These are phyloP conservation scores for Heliconius aoede DNA, from an alignment of 2,888 invertebrate species.

Conservation along the genomic window DNA sequence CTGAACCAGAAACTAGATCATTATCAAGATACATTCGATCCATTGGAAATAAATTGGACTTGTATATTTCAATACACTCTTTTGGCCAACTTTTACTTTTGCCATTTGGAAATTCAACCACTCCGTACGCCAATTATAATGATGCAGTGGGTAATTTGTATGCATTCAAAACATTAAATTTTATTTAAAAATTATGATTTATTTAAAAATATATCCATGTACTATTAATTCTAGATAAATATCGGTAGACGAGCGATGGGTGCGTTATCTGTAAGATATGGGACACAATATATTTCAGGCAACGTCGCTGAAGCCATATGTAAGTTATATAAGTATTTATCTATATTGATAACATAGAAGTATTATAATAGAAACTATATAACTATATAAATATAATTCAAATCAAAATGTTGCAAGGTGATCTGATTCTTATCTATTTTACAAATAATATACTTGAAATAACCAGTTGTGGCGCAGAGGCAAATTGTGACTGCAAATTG, in stretches of 20 bases:
- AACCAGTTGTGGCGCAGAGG: no score
- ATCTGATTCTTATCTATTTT: no score
- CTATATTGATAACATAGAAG: neutral
- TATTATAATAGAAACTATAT: no score
- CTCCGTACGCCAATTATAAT: slow-evolving; percentile 83
- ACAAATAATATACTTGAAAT: no score
- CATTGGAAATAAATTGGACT: slow-evolving; percentile 76
- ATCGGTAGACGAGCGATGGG: slow-evolving; percentile 79
- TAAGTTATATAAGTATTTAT: slow-evolving; percentile 58
- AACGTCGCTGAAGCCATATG: slow-evolving; percentile 84
- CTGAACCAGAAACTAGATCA: slow-evolving; percentile 86
- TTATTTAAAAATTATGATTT: no score
- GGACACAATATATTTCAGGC: slow-evolving; percentile 79
- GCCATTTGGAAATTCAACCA: slow-evolving; percentile 87
- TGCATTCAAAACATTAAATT: no score
- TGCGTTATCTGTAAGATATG: slow-evolving; percentile 75
- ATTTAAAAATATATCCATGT: neutral
- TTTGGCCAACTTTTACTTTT: slow-evolving; percentile 87
- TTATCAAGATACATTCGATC: slow-evolving; percentile 81
- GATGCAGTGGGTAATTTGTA: slow-evolving; percentile 76
- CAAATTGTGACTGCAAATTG: no score
- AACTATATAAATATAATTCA: no score
- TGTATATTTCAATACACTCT: slow-evolving; percentile 89
- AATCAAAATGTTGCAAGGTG: no score
- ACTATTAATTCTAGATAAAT: slow-evolving; percentile 58